Percentiles rank a stretch among this genome's conserved stretches.
Conservation (phyloP, 2,797 vertebrate genomes). For the Hybognathus amarus region DNA sequence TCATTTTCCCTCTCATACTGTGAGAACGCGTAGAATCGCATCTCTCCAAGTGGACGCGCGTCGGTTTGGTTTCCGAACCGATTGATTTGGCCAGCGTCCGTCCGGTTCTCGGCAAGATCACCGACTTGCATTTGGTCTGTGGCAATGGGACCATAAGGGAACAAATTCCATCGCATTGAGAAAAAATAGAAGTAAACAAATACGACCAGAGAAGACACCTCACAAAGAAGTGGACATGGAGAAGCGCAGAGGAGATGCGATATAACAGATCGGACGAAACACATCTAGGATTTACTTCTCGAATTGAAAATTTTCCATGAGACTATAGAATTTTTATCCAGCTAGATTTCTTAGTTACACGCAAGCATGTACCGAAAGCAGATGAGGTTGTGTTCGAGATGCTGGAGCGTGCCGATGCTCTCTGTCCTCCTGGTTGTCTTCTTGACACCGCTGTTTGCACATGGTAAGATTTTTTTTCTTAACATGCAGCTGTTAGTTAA, state of each 20-base stretch:
- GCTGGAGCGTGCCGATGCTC: slow-evolving; percentile 74
- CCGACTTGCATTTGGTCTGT: slow-evolving; percentile 49
- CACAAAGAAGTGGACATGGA: slow-evolving; percentile 67
- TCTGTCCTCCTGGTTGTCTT: slow-evolving; percentile 72
- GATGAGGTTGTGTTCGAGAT: slow-evolving; percentile 65
- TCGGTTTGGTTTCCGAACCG: slow-evolving; percentile 56
- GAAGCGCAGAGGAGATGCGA: slow-evolving; percentile 66
- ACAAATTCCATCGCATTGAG: slow-evolving; percentile 49
- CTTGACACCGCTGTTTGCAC: slow-evolving; percentile 68
- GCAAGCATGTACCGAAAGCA: slow-evolving; percentile 70
- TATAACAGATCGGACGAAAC: slow-evolving; percentile 65
- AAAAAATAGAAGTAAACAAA: slow-evolving; percentile 46
- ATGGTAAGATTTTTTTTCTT: slow-evolving; percentile 71
- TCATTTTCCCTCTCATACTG: slow-evolving; percentile 59
- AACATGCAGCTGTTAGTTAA: slow-evolving; percentile 28
- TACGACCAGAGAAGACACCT: slow-evolving; percentile 47
- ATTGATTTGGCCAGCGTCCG: slow-evolving; percentile 53
- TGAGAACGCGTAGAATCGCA: slow-evolving; percentile 67
- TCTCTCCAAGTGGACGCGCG: slow-evolving; percentile 63
- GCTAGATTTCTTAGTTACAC: slow-evolving; percentile 45
- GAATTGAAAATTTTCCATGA: slow-evolving; percentile 51
- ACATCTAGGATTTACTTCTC: slow-evolving; percentile 62
- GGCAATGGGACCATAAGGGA: slow-evolving; percentile 72
- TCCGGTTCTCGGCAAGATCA: slow-evolving; percentile 34
- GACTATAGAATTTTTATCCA: slow-evolving; percentile 7